Base-by-base conservation (phyloP, 2,888 invertebrate genomes). In the Drosophila mayaguana region DNA sequence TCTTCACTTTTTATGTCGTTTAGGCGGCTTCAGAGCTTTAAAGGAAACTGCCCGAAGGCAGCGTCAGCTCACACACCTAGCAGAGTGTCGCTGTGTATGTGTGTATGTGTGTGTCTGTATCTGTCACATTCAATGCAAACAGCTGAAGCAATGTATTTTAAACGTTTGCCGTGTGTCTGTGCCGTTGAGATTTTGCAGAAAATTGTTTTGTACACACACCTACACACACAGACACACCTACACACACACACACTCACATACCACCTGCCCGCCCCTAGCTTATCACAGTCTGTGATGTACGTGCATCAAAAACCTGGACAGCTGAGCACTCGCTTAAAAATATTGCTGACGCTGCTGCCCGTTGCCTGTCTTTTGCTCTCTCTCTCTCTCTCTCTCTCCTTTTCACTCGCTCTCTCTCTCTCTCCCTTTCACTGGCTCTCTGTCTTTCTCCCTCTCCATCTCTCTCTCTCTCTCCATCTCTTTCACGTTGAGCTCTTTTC, bases 311-410 rank as follows among this genome's bases (percentile, higher is more conserved):
- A 78, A 77, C 70, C 79, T 70, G 79, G 60, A 45, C 71, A 69
- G 75, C 43, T 67, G 62, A 67, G 62, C 51, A 61, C 67, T 67
- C 59, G 63, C 56, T 25, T 51, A 55, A 75, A 75, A 74, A 78
- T 75, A 50, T 80, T 77, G 72, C 86, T 85, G 72, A 83, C 78
- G 55, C 63, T 70, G 83, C 72, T 53, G 74, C 66, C 51, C 75
- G 56, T 72, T 45, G 9, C 20, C n/a, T n/a, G 18, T 55, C 53
- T 1, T 34, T 34, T 4, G 34, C 34, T 12, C 14, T 55, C 53
- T 34, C 34, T 34, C 54, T 43, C 32, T 14, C 60, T 12, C 45
- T 46, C 36, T n/a, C 16, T 20, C 38, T n/a, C 40, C 11, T n/a
- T 32, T 46, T 1, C 32, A 16, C 43, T 4, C 22, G 20, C 48